These are phyloP conservation scores for Thamnophis sirtalis DNA, from an alignment of 2,113 vertebrate species.

Conservation along the genomic window DNA sequence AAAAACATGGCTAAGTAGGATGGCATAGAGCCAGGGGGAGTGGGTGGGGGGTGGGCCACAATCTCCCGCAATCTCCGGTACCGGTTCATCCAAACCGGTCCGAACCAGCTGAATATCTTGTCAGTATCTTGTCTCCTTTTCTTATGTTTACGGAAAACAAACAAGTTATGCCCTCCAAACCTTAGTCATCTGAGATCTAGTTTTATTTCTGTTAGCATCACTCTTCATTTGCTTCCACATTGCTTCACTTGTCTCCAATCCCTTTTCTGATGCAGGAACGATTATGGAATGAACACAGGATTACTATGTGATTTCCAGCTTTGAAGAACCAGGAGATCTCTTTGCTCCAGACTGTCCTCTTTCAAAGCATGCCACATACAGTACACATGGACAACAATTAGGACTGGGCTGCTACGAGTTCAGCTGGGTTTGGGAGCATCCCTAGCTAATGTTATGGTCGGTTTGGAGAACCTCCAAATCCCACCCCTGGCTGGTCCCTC, in stretches of 20 bases:
- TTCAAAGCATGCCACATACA: conserved; percentile 30
- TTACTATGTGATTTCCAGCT: not conserved
- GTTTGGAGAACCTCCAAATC: too few species aligned
- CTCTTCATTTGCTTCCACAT: conserved; percentile 43
- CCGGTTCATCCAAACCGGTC: too few species aligned
- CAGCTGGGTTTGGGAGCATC: too few species aligned
- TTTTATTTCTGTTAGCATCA: conserved; percentile 51
- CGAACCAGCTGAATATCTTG: not conserved
- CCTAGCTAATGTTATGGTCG: too few species aligned
- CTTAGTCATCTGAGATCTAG: conserved; percentile 49
- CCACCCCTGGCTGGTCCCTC: too few species aligned
- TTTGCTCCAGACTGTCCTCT: conserved; percentile 23
- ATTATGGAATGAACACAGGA: not conserved
- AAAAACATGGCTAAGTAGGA: too few species aligned
- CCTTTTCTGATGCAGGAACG: not conserved
- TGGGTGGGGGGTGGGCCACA: too few species aligned
- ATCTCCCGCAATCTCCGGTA: too few species aligned
- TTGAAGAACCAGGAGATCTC: conserved; percentile 3
- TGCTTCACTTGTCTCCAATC: conserved; percentile 38
- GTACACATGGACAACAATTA: conserved; percentile 27
- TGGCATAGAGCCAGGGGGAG: too few species aligned
- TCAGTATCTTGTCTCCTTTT: not conserved
- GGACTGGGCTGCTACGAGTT: too few species aligned
- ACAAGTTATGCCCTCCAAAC: conserved; percentile 48
- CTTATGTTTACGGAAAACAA: conserved; percentile 39